Base-by-base conservation (phyloP, 2,888 invertebrate genomes). In the Macrosiphum euphorbiae region DNA sequence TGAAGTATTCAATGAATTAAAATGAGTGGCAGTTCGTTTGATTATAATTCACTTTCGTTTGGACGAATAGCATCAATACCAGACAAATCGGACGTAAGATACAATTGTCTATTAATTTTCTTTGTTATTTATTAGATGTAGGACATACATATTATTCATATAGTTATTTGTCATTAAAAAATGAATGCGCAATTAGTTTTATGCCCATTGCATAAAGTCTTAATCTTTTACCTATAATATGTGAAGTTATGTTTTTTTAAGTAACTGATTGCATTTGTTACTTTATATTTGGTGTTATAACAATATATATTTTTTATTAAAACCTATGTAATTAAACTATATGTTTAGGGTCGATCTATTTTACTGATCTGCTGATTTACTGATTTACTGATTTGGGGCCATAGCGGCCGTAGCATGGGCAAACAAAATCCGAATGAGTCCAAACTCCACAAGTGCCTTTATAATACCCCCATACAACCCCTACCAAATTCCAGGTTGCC, bases 61-160 rank as follows among this genome's bases (percentile, higher is more conserved):
- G 90, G 58, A 50, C 88, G 94, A 87, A 61, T 86, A n/a, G 16
- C 94, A 24, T 86, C 90, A 28, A n/a, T 86, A 28, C 52, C 90
- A 35, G 94, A 90, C n/a, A 94, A 94, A 87, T 85, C 55, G 28
- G 90, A 94, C 5, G 94, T 94, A 94, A 94, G 90, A 61, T 50
- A 47, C n/a, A 50, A 61, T n/a, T 35, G 28, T 24, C 55, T 58
- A n/a, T 58, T 86, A 11, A 24, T 24, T 55, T 52, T 11, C 24
- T 85, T 50, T 41, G 41, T 26, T 13, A 11, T 47, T 58, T 35
- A 50, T 90, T 78, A 50, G n/a, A 24, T 26, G 0, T 20, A 90
- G 26, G 24, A 78, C 26, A 78, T 47, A 47, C 0, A 16, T 47
- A 47, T 13, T 47, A 47, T 58, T 1, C 5, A 20, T 61, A 58